Percentiles rank a stretch among this genome's conserved stretches.
Evolutionary conservation across 2,888 invertebrate species (phyloP).

Genomic region (Volucella zonaria): DNA sequence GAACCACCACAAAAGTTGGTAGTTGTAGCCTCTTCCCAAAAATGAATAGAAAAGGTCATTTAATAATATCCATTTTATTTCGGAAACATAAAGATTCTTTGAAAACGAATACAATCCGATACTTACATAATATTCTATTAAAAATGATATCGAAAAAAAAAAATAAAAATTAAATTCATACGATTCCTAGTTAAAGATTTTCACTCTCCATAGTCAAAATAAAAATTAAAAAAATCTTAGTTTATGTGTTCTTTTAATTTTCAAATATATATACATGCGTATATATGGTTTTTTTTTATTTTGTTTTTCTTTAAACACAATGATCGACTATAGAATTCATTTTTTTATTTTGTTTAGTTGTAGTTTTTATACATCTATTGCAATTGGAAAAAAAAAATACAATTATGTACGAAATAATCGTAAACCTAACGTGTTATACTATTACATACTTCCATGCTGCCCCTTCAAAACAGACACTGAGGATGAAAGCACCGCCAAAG

Average conservation of each 20-base stretch:
- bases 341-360: too few relatives aligned
- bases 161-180: neutral
- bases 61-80: slow-evolving; percentile 66
- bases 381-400: slow-evolving; percentile 47
- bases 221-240: slow-evolving; percentile 38
- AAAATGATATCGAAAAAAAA: slow-evolving; percentile 47
- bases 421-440: slow-evolving; percentile 62
- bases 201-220: slow-evolving; percentile 16
- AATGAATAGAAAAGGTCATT: too few relatives aligned
- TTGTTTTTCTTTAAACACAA: slow-evolving; percentile 56
- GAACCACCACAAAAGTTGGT: too few relatives aligned
- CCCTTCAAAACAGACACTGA: slow-evolving; percentile 49
- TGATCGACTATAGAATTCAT: neutral
- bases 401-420: slow-evolving; percentile 52
- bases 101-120: slow-evolving; percentile 64
- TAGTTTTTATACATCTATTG: slow-evolving; percentile 44
- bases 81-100: slow-evolving; percentile 65
- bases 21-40: too few relatives aligned
- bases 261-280: slow-evolving; percentile 39
- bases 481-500: slow-evolving; percentile 58
- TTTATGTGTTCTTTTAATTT: neutral
- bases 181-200: slow-evolving; percentile 19
- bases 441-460: slow-evolving; percentile 52
- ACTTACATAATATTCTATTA: slow-evolving; percentile 55
- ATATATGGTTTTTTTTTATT: slow-evolving; percentile 16